These are phyloP conservation scores for Sminthopsis crassicaudata DNA, from an alignment of 2,113 vertebrate genomes.

Conservation along the genomic window DNA sequence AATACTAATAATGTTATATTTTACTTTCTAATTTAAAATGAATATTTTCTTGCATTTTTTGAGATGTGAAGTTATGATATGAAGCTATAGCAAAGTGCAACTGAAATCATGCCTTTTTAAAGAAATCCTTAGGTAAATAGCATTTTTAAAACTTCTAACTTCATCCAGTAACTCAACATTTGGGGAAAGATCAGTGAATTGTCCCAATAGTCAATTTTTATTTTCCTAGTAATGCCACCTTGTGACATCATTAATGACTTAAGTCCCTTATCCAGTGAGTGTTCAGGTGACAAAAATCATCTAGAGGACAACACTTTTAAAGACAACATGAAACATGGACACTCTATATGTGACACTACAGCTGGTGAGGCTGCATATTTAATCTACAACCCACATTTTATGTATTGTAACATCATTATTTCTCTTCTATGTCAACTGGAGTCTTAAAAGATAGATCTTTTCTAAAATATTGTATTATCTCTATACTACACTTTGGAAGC, in stretches of 20 bases:
- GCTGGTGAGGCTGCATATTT: not conserved
- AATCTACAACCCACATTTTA: not conserved
- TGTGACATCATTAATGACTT: slow-evolving; percentile 37
- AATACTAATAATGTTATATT: not conserved
- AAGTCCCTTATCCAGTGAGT: not conserved
- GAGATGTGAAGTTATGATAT: not conserved
- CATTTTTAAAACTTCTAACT: not conserved
- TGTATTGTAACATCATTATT: not conserved
- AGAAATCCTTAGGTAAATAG: not conserved
- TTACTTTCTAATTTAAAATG: slow-evolving; percentile 37
- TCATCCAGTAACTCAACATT: not conserved
- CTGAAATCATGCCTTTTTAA: not conserved
- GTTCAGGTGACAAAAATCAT: not conserved
- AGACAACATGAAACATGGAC: not conserved
- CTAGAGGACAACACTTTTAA: not conserved
- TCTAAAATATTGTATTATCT: not conserved
- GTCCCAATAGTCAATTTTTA: not conserved
- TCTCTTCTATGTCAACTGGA: not conserved
- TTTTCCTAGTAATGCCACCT: slow-evolving; percentile 15
- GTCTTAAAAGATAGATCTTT: not conserved
- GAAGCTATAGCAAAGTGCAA: slow-evolving; percentile 4
- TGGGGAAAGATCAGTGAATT: not conserved
- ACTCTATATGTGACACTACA: not conserved
- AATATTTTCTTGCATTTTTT: not conserved
- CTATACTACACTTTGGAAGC: not conserved